phyloP scores from a whole-genome alignment of 2,113 vertebrate genomes.

The Archocentrus centrarchus region DNA sequence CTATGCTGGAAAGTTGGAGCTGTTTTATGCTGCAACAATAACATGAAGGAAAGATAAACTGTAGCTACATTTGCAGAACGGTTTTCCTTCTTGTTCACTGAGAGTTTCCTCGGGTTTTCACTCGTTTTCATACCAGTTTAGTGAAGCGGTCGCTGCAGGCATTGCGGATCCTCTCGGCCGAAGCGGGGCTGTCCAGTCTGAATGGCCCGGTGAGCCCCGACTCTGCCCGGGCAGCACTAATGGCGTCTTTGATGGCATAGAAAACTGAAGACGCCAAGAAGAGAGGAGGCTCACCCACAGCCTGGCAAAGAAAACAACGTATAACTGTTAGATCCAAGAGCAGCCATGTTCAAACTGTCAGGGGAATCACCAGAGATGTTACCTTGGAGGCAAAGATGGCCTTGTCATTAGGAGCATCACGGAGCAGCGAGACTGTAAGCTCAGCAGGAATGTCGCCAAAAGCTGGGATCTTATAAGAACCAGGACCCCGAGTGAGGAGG shows the following conservation, averaged over 20 bases:
- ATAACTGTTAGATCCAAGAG: neutral
- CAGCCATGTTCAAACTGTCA: neutral
- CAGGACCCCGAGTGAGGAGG: conserved; percentile 92
- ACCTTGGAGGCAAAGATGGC: conserved; percentile 91
- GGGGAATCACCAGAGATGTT: rapidly evolving
- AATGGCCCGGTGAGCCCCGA: conserved; percentile 79
- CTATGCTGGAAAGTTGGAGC: neutral
- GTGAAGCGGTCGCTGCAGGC: conserved; percentile 92
- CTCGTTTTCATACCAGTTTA: conserved; percentile 82
- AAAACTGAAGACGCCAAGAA: conserved; percentile 94
- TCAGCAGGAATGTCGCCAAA: conserved; percentile 92
- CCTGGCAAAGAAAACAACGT: conserved; percentile 73
- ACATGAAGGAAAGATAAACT: too few relatives aligned
- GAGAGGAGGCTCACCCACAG: conserved; percentile 93
- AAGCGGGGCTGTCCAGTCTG: conserved; percentile 93
- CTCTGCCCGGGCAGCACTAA: conserved; percentile 81
- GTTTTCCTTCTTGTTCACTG: too few relatives aligned
- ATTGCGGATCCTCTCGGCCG: conserved; percentile 91
- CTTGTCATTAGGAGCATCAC: conserved; percentile 90
- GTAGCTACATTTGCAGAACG: too few relatives aligned
- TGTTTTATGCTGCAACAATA: neutral
- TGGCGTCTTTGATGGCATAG: conserved; percentile 94
- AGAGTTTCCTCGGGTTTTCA: neutral
- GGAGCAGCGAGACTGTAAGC: conserved; percentile 90
- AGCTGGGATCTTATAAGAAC: conserved; percentile 94